phyloP scores from a whole-genome alignment of 2,888 invertebrate genomes.

The Scrobipalpa costella region DNA sequence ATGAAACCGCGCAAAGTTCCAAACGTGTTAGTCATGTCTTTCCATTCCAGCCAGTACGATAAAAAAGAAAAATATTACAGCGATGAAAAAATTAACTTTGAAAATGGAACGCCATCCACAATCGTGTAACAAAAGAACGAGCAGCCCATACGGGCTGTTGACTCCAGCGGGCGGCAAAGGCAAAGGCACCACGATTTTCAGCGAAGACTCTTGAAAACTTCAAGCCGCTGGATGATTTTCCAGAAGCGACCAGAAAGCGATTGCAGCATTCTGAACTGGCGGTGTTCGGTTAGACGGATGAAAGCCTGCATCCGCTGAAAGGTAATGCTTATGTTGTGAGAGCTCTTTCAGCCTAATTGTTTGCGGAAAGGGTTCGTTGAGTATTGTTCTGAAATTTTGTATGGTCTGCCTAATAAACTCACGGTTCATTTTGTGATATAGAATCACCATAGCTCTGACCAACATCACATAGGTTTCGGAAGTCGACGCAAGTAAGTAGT shows the following conservation, averaged over 20 bases:
- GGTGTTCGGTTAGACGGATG: conserved; percentile 5
- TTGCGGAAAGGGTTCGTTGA: conserved; percentile 78
- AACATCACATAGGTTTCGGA: too few species aligned
- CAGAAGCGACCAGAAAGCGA: conserved; percentile 26
- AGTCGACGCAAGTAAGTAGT: too few species aligned
- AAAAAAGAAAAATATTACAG: neutral
- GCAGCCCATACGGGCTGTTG: conserved; percentile 54
- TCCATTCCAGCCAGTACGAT: neutral
- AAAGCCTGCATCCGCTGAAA: conserved; percentile 14
- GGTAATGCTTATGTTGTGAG: conserved; percentile 57
- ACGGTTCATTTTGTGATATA: neutral
- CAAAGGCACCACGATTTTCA: conserved; percentile 52
- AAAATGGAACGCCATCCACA: conserved; percentile 41
- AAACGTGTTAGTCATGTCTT: conserved; percentile 4
- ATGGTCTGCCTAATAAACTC: conserved; percentile 54
- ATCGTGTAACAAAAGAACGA: conserved; percentile 64
- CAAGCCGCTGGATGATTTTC: conserved; percentile 31
- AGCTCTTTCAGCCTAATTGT: conserved; percentile 77
- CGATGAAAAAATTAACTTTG: conserved; percentile 19
- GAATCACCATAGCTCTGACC: too few species aligned
- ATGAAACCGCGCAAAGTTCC: neutral
- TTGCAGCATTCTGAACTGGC: conserved; percentile 52
- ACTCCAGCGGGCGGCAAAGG: conserved; percentile 61
- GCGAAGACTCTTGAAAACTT: conserved; percentile 27
- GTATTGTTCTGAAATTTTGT: conserved; percentile 68